A percentile compares a stretch with the other conserved stretches of the same genome.
Conservation (phyloP, 1,140 invertebrate species). For the Phocides pigmalion region DNA sequence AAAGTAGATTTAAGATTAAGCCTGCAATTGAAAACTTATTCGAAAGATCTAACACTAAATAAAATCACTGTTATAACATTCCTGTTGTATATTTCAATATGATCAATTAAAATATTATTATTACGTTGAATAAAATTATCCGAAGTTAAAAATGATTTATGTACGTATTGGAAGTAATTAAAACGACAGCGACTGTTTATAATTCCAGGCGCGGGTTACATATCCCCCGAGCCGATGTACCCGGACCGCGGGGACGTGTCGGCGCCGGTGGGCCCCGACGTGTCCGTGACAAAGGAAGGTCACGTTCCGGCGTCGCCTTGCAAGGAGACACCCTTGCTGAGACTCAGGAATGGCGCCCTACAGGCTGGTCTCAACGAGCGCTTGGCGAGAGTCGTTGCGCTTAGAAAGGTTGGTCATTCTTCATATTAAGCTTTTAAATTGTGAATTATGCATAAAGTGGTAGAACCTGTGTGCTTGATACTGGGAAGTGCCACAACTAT, state of each 20-base stretch:
- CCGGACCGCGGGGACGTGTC: constrained; percentile 78
- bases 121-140: no score
- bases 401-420: constrained; percentile 67
- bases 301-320: constrained; percentile 38
- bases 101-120: no score
- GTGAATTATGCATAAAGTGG: background rate
- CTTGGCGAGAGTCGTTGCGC: constrained; percentile 85
- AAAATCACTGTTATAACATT: no score
- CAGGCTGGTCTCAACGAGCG: constrained; percentile 85
- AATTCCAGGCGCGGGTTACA: constrained; percentile 81
- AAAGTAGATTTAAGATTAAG: no score
- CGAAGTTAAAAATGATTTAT: no score
- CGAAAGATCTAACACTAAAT: no score
- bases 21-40: no score
- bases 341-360: constrained; percentile 87
- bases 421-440: background rate
- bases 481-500: no score
- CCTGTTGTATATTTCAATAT: no score
- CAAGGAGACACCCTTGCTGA: constrained; percentile 79
- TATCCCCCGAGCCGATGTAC: constrained; percentile 88
- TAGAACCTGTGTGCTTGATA: no score
- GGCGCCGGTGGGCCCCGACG: constrained; percentile 76
- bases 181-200: background rate
- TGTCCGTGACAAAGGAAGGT: no score
- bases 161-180: no score